Base-by-base conservation (phyloP, 2,888 invertebrate genomes). In the Andrena camellia region DNA sequence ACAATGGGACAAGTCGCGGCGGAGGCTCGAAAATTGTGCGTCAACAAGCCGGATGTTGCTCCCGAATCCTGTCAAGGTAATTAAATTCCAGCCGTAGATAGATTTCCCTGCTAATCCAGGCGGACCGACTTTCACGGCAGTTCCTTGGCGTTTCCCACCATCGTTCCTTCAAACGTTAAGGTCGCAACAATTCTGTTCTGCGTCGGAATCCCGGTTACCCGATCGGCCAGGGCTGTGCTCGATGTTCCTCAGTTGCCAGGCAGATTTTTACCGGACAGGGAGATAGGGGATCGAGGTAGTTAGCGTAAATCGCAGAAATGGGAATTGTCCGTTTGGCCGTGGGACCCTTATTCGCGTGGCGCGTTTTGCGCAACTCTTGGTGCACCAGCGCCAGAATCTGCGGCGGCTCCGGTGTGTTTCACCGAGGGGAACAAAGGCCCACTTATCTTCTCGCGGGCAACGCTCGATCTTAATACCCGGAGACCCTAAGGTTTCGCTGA, bases 1-100 rank as follows among this genome's bases (percentile, higher is more conserved):
- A 88, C 88, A 88, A 88, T 88, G 78, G 75, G 67, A 87, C 83
- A 80, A 67, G 79, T 63, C 80, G 67, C 54, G 76, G 80, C 67
- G 79, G 73, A 83, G 80, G 64, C 76, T 80, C 69, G 80, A 85
- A 88, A 88, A 86, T 83, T 71, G 52, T 57, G 57, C 71, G 81
- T 68, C 83, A 29, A 59, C 42, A 33, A 57, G 31, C 57, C 63
- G 66, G 66, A 71, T 70, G 68, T 79, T 73, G 79, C 54, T 50
- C 62, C 81, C 77, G 77, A 78, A 75, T 76, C 75, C 50, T 67
- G 59, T 63, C 35, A 0, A 20, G 71, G 60, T 68, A 63, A 78
- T 88, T 83, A 78, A 74, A 83, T 78, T 50, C 67, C 20, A 23
- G 33, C 2, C 69, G 67, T 60, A 52, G 20, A 42, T 1, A 42